Evolutionary conservation across 2,797 vertebrate species (phyloP).

Genomic region (Sciurus carolinensis): DNA sequence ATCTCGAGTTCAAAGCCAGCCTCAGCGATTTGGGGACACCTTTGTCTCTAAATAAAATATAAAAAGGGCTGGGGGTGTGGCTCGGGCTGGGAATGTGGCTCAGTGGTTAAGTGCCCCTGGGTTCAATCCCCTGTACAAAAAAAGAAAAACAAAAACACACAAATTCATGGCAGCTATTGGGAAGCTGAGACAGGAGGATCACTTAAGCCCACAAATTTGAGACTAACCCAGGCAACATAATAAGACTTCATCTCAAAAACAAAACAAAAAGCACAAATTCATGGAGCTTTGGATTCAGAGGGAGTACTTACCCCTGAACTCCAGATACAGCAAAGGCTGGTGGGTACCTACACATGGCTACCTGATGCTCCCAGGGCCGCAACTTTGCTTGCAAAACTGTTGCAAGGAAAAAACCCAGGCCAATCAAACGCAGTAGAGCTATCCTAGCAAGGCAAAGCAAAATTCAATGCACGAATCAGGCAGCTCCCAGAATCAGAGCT

Average conservation of each 20-base stretch:
- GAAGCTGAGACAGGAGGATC: background rate
- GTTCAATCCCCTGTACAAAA: too few species aligned
- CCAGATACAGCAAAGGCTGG: background rate
- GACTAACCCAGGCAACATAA: background rate
- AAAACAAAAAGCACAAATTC: background rate
- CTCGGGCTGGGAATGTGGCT: too few species aligned
- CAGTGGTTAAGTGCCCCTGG: too few species aligned
- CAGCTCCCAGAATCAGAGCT: background rate
- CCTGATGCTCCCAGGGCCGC: background rate
- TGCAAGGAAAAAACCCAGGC: background rate
- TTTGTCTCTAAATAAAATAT: too few species aligned
- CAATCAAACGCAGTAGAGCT: background rate
- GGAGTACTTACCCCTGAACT: background rate
- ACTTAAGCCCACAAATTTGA: background rate
- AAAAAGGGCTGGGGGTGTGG: too few species aligned
- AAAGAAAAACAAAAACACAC: too few species aligned
- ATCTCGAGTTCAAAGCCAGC: background rate
- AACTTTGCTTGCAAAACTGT: background rate
- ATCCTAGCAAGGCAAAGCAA: background rate
- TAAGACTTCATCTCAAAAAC: background rate
- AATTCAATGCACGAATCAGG: background rate
- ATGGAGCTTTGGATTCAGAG: background rate
- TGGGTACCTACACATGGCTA: too few species aligned
- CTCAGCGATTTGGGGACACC: too few species aligned
- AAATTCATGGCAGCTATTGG: too few species aligned